phyloP scores from a whole-genome alignment of 2,113 vertebrate genomes.

The Amblyornis subalaris region DNA sequence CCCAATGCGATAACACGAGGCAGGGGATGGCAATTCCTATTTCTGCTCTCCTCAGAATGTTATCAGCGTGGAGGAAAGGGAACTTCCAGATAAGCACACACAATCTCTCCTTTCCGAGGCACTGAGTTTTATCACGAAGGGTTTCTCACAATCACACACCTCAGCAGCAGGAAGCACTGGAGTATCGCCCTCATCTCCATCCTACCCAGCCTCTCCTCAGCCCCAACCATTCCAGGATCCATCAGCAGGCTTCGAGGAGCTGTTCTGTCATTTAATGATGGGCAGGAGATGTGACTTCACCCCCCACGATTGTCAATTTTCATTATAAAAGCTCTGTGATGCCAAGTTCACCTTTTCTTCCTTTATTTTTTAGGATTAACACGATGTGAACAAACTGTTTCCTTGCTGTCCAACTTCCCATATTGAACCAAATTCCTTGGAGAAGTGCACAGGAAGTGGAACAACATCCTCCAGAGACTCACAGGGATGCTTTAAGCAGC shows the following conservation, averaged over 20 bases:
- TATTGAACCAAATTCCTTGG: rapidly evolving
- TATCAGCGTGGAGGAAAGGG: background rate
- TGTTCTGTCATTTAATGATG: rapidly evolving
- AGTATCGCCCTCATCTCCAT: background rate
- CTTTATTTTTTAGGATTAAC: background rate
- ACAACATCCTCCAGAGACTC: background rate
- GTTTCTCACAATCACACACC: background rate
- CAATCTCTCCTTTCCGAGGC: background rate
- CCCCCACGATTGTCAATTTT: rapidly evolving
- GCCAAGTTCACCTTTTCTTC: background rate
- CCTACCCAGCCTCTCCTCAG: background rate
- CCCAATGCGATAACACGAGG: background rate
- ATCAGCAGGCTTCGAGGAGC: background rate
- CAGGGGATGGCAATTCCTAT: background rate
- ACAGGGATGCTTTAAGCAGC: background rate
- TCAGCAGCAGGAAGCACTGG: background rate
- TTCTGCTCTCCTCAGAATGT: background rate
- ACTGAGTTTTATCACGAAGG: background rate
- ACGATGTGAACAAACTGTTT: background rate
- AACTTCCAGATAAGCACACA: background rate
- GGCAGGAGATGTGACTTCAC: background rate
- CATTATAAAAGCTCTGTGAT: background rate
- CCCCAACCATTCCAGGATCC: background rate
- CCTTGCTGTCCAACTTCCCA: background rate
- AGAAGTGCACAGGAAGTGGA: background rate